Conservation (phyloP, 2,113 vertebrate genomes). For the Muntiacus reevesi region DNA sequence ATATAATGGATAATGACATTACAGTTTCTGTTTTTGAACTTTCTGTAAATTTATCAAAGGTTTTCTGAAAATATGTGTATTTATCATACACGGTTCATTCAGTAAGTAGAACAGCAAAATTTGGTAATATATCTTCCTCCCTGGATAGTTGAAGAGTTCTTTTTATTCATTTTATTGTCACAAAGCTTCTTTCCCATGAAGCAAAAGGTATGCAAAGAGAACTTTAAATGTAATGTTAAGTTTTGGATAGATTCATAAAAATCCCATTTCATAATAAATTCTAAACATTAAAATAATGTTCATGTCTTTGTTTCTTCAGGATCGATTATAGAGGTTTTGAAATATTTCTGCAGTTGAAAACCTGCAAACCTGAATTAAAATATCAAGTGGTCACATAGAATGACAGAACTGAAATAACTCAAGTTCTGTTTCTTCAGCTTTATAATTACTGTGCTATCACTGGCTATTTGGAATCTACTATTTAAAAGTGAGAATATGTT, state of each 20-base stretch:
- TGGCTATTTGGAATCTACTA: background rate
- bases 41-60: background rate
- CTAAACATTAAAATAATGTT: background rate
- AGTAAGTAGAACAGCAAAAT: background rate
- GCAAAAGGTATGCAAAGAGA: background rate
- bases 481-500: background rate
- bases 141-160: background rate
- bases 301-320: background rate
- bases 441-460: background rate
- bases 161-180: background rate
- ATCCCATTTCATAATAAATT: background rate
- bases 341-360: background rate
- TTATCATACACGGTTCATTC: background rate
- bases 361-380: background rate
- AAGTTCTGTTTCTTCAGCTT: background rate
- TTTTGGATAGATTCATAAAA: background rate
- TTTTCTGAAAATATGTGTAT: background rate
- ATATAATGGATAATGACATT: background rate
- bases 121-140: background rate
- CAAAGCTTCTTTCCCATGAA: background rate
- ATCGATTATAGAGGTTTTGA: background rate
- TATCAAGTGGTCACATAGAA: background rate
- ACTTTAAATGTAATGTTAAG: background rate
- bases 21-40: background rate
- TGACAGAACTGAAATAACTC: background rate